Conservation (phyloP, 2,797 vertebrate species). For the Typhlichthys subterraneus region DNA sequence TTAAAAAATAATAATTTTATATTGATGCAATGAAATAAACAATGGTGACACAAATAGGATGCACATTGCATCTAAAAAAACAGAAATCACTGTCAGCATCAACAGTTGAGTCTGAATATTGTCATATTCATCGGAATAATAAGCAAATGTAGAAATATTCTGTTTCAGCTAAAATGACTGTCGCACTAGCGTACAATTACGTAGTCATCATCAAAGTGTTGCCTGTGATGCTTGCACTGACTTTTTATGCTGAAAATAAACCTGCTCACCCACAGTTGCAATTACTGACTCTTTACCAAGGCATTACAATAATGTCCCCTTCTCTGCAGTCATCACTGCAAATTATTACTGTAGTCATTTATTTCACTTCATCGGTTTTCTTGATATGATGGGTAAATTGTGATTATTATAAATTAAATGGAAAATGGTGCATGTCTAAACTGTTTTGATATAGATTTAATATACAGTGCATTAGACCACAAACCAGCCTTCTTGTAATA, state of each 20-base stretch:
- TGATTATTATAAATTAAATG: background rate
- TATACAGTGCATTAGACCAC: background rate
- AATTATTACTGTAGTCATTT: background rate
- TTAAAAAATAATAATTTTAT: no score
- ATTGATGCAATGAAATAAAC: no score
- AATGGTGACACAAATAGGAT: no score
- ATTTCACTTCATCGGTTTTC: background rate
- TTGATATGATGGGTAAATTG: background rate
- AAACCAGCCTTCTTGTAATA: background rate
- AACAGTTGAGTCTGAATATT: no score
- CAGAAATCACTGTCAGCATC: no score
- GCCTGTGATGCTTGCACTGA: constrained; percentile 54
- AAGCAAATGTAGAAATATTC: no score
- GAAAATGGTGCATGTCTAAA: background rate
- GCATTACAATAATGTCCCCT: constrained; percentile 53
- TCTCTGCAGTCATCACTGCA: constrained; percentile 11
- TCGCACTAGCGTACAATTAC: constrained; percentile 13
- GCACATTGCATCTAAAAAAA: no score
- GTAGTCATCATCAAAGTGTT: constrained; percentile 19
- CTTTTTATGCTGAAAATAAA: constrained; percentile 67
- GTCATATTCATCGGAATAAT: no score
- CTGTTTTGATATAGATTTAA: background rate
- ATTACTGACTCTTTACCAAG: constrained; percentile 65
- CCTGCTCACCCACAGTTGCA: constrained; percentile 55
- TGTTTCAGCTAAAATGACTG: background rate